Evolutionary conservation across 1,140 invertebrate genomes (phyloP).

Genomic region (Scaptomyza graminum): DNA sequence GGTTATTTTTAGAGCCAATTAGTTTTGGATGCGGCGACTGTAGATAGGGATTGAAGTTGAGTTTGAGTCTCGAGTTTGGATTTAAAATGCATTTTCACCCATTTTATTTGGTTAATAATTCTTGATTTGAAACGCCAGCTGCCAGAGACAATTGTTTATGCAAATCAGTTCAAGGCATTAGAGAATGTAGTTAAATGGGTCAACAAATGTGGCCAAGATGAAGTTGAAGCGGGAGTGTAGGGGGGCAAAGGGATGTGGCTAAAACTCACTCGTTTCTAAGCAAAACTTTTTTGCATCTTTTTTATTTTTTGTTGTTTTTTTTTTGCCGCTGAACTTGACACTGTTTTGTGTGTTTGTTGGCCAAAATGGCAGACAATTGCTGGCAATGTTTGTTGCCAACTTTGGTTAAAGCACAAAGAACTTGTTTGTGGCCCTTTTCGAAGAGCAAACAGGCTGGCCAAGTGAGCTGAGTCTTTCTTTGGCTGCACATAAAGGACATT

Average conservation of each 20-base stretch:
- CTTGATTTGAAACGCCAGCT: conserved; percentile 66
- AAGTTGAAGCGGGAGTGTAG: neutral
- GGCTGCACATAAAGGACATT: conserved; percentile 58
- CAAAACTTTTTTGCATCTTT: neutral
- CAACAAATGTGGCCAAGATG: conserved; percentile 22
- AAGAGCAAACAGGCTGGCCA: neutral
- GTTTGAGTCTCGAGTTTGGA: conserved; percentile 1
- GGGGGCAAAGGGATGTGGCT: neutral
- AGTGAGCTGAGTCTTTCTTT: neutral
- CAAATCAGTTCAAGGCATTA: conserved; percentile 45
- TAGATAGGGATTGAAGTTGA: neutral
- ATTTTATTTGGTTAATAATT: no score
- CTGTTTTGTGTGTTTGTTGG: conserved; percentile 22
- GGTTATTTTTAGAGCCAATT: conserved; percentile 79
- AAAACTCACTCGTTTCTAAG: neutral
- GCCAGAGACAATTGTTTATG: conserved; percentile 40
- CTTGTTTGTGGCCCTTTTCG: conserved; percentile 32
- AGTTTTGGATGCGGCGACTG: conserved; percentile 42
- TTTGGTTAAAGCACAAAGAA: neutral
- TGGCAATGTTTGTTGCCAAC: neutral
- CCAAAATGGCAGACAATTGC: conserved; percentile 3
- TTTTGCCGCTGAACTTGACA: conserved; percentile 49
- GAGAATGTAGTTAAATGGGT: conserved; percentile 75
- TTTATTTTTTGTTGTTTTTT: no score
- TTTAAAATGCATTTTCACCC: conserved; percentile 59